phyloP scores from a whole-genome alignment of 2,113 vertebrate species.

The Gnathonemus echidnorhynchus region DNA sequence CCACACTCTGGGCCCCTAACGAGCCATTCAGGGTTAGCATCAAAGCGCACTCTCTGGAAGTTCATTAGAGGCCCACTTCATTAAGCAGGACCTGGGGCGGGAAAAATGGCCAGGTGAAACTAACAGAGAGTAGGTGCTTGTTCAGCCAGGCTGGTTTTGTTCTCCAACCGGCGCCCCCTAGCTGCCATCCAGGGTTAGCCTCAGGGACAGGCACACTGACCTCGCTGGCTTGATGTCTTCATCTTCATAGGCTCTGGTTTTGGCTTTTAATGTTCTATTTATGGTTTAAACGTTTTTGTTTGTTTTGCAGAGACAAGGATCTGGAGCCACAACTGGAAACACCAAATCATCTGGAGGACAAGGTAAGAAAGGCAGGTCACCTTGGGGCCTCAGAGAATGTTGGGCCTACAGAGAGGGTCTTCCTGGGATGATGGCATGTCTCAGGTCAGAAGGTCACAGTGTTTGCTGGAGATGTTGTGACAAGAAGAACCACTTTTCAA shows the following conservation, averaged over 20 bases:
- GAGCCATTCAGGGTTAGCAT: not conserved
- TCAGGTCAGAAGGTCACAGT: not conserved
- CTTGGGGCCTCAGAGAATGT: not conserved
- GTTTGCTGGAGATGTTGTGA: not conserved
- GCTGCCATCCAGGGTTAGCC: not conserved
- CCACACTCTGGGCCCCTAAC: not conserved
- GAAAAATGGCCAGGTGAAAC: not conserved
- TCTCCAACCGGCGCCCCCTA: not conserved
- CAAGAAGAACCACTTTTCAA: not conserved
- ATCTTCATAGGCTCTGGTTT: not conserved
- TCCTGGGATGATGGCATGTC: not conserved
- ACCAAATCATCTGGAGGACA: slow-evolving; percentile 52
- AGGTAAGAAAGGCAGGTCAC: slow-evolving; percentile 39
- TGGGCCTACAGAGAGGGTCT: not conserved
- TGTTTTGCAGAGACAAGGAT: slow-evolving; percentile 56
- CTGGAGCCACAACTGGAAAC: slow-evolving; percentile 50
- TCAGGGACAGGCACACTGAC: not conserved
- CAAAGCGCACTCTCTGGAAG: not conserved
- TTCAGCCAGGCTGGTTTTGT: not conserved
- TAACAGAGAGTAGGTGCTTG: not conserved
- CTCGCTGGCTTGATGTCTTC: not conserved
- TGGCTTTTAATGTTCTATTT: not conserved
- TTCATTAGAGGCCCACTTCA: not conserved
- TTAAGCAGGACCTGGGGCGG: not conserved
- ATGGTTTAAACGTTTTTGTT: slow-evolving; percentile 8